Conservation (phyloP, 2,797 vertebrate genomes). For the Urocyon cinereoargenteus region DNA sequence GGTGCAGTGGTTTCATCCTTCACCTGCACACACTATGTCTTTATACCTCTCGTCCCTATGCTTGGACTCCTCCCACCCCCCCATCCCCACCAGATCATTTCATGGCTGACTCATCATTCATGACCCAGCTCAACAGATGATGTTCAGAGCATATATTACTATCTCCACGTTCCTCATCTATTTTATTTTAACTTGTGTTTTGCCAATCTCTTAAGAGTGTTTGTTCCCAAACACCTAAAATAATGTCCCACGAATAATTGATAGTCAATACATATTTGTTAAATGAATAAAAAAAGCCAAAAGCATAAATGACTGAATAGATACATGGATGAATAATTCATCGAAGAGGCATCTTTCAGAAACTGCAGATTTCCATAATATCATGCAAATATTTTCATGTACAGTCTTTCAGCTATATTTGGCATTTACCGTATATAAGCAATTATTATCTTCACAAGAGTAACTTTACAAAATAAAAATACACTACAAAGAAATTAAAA, state of each 20-base stretch:
- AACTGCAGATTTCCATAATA: neutral
- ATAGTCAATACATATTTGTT: neutral
- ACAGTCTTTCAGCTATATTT: neutral
- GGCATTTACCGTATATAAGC: neutral
- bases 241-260: neutral
- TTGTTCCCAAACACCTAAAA: neutral
- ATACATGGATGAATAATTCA: neutral
- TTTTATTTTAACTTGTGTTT: neutral
- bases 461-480: neutral
- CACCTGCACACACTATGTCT: rapidly evolving
- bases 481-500: neutral
- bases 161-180: neutral
- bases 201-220: neutral
- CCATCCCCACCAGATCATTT: neutral
- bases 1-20: neutral
- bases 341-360: neutral
- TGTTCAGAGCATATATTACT: neutral
- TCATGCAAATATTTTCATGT: neutral
- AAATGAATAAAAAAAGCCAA: neutral
- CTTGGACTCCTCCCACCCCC: rapidly evolving
- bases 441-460: neutral
- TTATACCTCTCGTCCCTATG: rapidly evolving
- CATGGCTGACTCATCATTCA: neutral
- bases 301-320: neutral
- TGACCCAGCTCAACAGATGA: neutral